phyloP scores from a whole-genome alignment of 2,888 invertebrate species.

The Trachelus stipa region DNA sequence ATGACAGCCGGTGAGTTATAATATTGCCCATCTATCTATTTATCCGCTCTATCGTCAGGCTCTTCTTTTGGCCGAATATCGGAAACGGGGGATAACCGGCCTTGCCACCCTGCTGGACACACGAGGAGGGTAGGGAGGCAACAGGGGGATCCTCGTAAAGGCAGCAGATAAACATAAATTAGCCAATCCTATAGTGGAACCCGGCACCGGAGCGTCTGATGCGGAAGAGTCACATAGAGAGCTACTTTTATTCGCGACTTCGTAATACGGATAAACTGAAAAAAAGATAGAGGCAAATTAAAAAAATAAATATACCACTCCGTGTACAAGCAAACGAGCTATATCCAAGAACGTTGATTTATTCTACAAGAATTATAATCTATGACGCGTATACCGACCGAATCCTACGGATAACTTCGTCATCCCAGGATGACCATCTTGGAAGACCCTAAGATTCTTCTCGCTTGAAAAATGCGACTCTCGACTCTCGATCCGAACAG shows the following conservation, averaged over 20 bases:
- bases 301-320: neutral
- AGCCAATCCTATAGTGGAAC: constrained; percentile 22
- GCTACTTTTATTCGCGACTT: neutral
- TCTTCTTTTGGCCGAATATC: constrained; percentile 36
- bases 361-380: neutral
- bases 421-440: neutral
- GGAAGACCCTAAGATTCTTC: neutral
- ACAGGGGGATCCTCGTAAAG: constrained; percentile 30
- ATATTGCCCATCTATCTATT: constrained; percentile 68
- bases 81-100: constrained; percentile 34
- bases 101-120: constrained; percentile 6
- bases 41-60: constrained; percentile 62
- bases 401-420: neutral
- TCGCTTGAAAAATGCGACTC: neutral
- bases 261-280: too few species aligned
- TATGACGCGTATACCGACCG: neutral
- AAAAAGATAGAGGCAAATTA: too few species aligned
- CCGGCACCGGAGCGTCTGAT: neutral
- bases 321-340: neutral
- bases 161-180: constrained; percentile 51
- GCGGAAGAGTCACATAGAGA: neutral
- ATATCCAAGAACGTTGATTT: neutral
- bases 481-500: constrained; percentile 4
- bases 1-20: constrained; percentile 68
- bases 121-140: neutral